Evolutionary conservation across 2,113 vertebrate genomes (phyloP).

Genomic region (Coregonus clupeaformis): DNA sequence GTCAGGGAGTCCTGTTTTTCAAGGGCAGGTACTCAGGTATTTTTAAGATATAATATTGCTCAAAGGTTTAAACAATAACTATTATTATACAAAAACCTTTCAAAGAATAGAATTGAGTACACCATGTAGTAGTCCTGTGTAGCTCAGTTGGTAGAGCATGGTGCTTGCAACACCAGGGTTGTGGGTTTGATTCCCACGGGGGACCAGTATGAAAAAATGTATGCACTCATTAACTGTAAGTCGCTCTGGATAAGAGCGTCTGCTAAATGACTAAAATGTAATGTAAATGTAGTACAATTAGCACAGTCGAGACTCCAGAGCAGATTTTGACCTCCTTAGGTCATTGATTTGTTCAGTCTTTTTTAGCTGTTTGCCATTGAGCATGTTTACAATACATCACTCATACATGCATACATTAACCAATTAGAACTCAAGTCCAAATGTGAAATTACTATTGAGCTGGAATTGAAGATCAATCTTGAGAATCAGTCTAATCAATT

Average conservation of each 20-base stretch:
- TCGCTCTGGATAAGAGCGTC: no score
- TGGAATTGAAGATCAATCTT: slow-evolving; percentile 31
- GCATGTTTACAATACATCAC: slow-evolving; percentile 38
- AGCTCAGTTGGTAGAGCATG: no score
- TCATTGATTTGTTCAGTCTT: slow-evolving; percentile 39
- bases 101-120: not conserved
- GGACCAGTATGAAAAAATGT: no score
- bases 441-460: slow-evolving; percentile 38
- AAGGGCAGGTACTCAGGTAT: slow-evolving; percentile 38
- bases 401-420: slow-evolving; percentile 34
- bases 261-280: no score
- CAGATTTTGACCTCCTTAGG: slow-evolving; percentile 18
- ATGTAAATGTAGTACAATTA: not conserved
- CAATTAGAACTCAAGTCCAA: slow-evolving; percentile 30
- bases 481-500: slow-evolving; percentile 27
- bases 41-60: slow-evolving; percentile 13
- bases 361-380: slow-evolving; percentile 23
- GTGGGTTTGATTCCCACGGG: no score
- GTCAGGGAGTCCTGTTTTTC: slow-evolving; percentile 20
- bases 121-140: no score
- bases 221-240: no score
- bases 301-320: not conserved
- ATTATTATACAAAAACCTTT: not conserved
- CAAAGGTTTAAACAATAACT: not conserved
- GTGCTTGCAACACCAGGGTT: no score